phyloP scores from a whole-genome alignment of 2,888 invertebrate species.

The Seladonia tumulorum region DNA sequence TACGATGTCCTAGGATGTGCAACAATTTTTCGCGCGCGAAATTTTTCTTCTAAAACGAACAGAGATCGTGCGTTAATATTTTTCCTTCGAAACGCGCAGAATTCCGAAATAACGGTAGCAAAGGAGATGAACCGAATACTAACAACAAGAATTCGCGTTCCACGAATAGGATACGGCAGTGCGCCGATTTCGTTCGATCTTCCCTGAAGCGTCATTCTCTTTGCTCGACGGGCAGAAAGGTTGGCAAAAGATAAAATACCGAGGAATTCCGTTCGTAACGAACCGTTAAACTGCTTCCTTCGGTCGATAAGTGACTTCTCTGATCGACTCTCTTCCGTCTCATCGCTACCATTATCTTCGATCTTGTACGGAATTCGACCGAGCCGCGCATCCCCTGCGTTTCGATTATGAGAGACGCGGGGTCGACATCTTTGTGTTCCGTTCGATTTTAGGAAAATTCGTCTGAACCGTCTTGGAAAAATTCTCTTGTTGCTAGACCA shows the following conservation, averaged over 20 bases:
- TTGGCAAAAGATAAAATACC: constrained; percentile 64
- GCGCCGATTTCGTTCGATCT: constrained; percentile 33
- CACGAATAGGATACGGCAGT: constrained; percentile 6
- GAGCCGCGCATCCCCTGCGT: background rate
- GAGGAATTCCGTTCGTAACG: constrained; percentile 69
- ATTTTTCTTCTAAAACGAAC: too few species aligned
- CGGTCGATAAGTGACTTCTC: constrained; percentile 66
- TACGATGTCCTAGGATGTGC: too few species aligned
- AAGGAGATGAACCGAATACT: background rate
- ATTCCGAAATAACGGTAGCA: background rate
- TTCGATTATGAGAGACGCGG: constrained; percentile 13
- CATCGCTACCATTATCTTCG: constrained; percentile 65
- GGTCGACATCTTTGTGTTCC: background rate
- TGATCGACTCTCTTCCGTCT: constrained; percentile 59
- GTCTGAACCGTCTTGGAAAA: background rate
- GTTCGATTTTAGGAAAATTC: background rate
- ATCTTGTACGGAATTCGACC: constrained; percentile 57
- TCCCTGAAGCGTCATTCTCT: constrained; percentile 29
- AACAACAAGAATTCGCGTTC: background rate
- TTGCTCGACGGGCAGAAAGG: constrained; percentile 27
- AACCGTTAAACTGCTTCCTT: constrained; percentile 70
- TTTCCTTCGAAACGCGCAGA: background rate
- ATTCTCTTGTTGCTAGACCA: background rate
- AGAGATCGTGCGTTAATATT: too few species aligned
- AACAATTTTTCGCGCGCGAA: too few species aligned